Conservation (phyloP, 2,888 invertebrate species). For the Sepiola atlantica region DNA sequence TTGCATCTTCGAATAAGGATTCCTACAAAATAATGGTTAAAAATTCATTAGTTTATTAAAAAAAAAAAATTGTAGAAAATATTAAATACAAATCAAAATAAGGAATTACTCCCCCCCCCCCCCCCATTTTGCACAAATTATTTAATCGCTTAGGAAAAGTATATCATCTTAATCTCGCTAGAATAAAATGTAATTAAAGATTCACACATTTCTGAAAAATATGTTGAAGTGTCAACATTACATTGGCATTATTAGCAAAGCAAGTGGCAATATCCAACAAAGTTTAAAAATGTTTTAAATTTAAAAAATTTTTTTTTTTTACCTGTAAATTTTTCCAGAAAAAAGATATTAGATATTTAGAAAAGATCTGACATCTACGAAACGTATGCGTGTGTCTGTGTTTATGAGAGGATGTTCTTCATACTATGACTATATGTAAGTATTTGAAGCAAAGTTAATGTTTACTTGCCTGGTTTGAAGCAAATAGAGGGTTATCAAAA, state of each 20-base stretch:
- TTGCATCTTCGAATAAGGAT: conserved; percentile 23
- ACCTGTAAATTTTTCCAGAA: background rate
- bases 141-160: background rate
- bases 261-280: background rate
- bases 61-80: background rate
- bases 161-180: background rate
- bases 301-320: background rate
- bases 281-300: background rate
- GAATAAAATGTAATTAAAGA: too few species aligned
- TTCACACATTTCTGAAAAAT: too few species aligned
- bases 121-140: background rate
- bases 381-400: background rate
- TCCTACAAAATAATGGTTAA: conserved; percentile 33
- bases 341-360: background rate
- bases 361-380: background rate
- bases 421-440: background rate
- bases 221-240: too few species aligned
- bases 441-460: background rate
- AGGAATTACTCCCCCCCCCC: background rate
- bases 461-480: conserved; percentile 37
- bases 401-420: background rate
- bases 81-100: background rate
- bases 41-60: background rate
- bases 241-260: background rate
- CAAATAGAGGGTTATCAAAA: conserved; percentile 57